A percentile compares a stretch with the other conserved stretches of the same genome.
Conservation (phyloP, 1,140 invertebrate genomes). For the Sycophila sp. region DNA sequence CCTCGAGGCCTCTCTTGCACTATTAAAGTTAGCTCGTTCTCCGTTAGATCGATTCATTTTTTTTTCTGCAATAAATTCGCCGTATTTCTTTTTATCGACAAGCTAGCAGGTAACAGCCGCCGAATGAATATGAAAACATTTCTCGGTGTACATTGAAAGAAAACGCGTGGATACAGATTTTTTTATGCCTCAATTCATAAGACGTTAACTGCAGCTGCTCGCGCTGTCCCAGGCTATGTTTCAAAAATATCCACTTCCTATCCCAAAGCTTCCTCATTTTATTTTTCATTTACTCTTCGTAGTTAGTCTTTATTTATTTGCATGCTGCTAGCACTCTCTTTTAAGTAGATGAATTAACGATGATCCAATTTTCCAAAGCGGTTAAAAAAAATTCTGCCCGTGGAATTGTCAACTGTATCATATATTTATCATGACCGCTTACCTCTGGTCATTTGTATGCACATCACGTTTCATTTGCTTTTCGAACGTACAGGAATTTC, state of each 20-base stretch:
- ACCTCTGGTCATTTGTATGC: conserved; percentile 30
- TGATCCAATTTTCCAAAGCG: conserved; percentile 10
- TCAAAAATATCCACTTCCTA: conserved; percentile 25
- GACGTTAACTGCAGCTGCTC: conserved; percentile 68
- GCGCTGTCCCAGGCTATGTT: conserved; percentile 66
- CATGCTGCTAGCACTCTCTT: neutral
- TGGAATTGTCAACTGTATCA: too few species aligned
- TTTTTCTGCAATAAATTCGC: too few species aligned
- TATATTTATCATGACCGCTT: too few species aligned
- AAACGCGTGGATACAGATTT: conserved; percentile 29
- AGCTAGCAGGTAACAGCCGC: too few species aligned
- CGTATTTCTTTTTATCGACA: too few species aligned
- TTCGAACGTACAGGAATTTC: conserved; percentile 5
- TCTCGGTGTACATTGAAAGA: too few species aligned
- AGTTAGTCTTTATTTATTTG: conserved; percentile 4
- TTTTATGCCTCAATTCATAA: conserved; percentile 55
- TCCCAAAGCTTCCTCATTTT: neutral
- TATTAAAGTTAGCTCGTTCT: too few species aligned
- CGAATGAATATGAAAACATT: too few species aligned
- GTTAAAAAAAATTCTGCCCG: too few species aligned
- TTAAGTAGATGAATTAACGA: too few species aligned
- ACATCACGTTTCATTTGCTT: neutral
- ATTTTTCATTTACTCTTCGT: neutral
- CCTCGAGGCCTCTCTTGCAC: neutral
- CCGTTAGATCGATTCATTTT: too few species aligned